These are phyloP conservation scores for Hippocampus abdominalis DNA, from an alignment of 2,113 vertebrate genomes.

Conservation along the genomic window DNA sequence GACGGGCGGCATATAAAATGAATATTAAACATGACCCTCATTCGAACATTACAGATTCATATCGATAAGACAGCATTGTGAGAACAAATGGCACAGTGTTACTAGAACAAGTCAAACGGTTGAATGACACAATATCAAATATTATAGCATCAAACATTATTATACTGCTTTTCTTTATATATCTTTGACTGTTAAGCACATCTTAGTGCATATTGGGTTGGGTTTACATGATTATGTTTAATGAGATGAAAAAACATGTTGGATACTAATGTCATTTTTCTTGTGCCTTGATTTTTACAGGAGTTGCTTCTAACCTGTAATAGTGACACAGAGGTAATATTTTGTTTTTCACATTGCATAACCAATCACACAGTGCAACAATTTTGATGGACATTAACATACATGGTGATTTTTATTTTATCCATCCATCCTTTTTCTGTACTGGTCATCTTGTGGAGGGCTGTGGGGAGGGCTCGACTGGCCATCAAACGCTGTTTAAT, in stretches of 20 bases:
- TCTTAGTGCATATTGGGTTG: neutral
- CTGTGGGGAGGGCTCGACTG: neutral
- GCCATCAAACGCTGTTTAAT: too few relatives aligned
- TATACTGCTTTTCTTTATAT: neutral
- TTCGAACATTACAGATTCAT: neutral
- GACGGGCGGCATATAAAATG: neutral
- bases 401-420: neutral
- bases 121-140: neutral
- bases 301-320: constrained; percentile 73
- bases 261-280: neutral
- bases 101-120: neutral
- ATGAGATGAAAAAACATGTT: neutral
- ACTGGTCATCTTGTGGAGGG: neutral
- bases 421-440: neutral
- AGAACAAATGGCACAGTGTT: neutral
- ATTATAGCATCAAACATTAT: too few relatives aligned
- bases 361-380: too few relatives aligned
- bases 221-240: neutral
- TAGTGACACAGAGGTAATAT: constrained; percentile 74
- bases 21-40: neutral
- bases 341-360: neutral
- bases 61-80: neutral
- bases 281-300: constrained; percentile 47
- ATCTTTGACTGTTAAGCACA: neutral
- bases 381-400: neutral